Conservation (phyloP, 2,113 vertebrate species). For the Tupaia chinensis region DNA sequence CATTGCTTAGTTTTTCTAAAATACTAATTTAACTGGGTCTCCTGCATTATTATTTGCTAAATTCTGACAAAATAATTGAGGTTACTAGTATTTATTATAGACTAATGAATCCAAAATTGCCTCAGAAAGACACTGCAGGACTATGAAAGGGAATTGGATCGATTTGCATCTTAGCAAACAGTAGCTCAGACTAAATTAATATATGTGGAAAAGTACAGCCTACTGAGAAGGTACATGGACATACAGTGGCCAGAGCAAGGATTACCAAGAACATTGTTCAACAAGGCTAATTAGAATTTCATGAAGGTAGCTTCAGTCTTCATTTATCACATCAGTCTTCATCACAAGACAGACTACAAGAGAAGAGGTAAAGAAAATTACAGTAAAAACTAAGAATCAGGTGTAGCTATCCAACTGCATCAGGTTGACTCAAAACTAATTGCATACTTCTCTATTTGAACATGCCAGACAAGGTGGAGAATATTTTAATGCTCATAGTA, state of each 20-base stretch:
- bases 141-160: background rate
- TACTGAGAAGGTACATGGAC: background rate
- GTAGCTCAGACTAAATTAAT: conserved; percentile 46
- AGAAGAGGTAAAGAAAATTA: conserved; percentile 22
- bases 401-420: background rate
- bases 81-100: background rate
- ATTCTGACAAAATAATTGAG: background rate
- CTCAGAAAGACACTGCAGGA: background rate
- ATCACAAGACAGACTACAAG: background rate
- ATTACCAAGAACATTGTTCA: background rate
- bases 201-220: conserved; percentile 2
- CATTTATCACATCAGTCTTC: background rate
- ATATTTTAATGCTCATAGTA: conserved; percentile 49
- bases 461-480: background rate
- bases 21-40: background rate
- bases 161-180: conserved; percentile 74
- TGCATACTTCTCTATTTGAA: conserved; percentile 16
- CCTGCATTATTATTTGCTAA: conserved; percentile 24
- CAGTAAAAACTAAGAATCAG: conserved; percentile 14
- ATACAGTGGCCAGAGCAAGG: background rate
- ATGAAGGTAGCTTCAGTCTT: background rate
- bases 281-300: conserved; percentile 21
- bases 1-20: background rate
- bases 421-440: background rate
- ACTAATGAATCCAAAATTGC: conserved; percentile 15